Percentiles rank a stretch among this genome's conserved stretches.
These are phyloP conservation scores for Xylocampa areola DNA, from an alignment of 2,888 invertebrate species.

Conservation along the genomic window DNA sequence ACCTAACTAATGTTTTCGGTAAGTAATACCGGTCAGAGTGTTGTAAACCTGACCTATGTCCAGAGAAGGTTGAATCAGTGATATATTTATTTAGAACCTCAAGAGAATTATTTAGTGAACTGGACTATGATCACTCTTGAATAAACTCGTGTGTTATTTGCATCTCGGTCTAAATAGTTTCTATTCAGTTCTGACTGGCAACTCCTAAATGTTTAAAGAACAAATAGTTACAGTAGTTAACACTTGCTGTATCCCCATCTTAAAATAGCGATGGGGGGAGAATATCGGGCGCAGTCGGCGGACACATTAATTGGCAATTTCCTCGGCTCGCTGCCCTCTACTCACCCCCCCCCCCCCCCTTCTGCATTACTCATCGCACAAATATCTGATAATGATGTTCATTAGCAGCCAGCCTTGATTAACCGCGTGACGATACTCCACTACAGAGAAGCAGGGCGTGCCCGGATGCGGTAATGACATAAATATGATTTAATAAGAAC, in stretches of 20 bases:
- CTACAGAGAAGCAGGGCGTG: conserved; percentile 1
- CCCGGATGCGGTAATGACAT: background rate
- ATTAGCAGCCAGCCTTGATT: conserved; percentile 65
- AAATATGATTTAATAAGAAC: too few relatives aligned
- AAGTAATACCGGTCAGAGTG: conserved; percentile 13
- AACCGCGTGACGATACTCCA: conserved; percentile 33
- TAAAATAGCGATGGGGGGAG: conserved; percentile 52
- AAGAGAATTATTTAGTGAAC: too few relatives aligned
- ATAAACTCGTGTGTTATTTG: background rate
- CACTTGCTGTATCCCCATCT: conserved; percentile 44
- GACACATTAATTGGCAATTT: conserved; percentile 84
- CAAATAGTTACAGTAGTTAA: conserved; percentile 21
- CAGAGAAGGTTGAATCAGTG: background rate
- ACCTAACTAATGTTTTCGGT: conserved; percentile 36
- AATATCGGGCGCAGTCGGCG: conserved; percentile 58
- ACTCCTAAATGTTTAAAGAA: conserved; percentile 1
- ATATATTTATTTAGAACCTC: too few relatives aligned
- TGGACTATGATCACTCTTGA: background rate
- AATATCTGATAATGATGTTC: conserved; percentile 75
- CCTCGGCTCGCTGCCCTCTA: conserved; percentile 65
- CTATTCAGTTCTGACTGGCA: background rate
- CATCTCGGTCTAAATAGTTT: background rate
- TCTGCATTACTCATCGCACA: conserved; percentile 72
- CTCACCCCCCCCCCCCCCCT: conserved; percentile 21
- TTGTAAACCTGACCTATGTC: conserved; percentile 17